Conservation (phyloP, 2,113 vertebrate species). For the Sylvietta virens region DNA sequence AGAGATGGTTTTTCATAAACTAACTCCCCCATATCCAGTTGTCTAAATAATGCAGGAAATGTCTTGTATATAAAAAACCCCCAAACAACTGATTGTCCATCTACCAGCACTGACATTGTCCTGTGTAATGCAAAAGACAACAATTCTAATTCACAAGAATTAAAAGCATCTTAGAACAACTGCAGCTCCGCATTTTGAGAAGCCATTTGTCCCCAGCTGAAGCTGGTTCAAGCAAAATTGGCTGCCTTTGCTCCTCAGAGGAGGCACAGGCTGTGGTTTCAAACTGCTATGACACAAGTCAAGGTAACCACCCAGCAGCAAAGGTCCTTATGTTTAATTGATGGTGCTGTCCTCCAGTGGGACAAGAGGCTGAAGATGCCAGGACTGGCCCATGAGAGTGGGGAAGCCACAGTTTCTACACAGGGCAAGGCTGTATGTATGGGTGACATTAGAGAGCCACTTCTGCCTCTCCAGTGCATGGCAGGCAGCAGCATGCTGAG, state of each 20-base stretch:
- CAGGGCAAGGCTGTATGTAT: neutral
- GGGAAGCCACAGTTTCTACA: neutral
- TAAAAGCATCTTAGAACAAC: fast-evolving
- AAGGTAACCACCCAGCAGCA: neutral
- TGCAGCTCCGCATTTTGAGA: neutral
- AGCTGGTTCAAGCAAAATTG: neutral
- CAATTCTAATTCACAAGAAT: neutral
- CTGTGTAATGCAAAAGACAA: neutral
- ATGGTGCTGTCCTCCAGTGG: neutral
- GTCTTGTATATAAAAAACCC: neutral
- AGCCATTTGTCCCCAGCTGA: neutral
- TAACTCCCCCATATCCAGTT: neutral
- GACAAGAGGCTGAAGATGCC: neutral
- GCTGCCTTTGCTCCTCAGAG: neutral
- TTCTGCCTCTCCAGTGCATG: fast-evolving
- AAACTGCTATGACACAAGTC: neutral
- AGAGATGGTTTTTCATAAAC: neutral
- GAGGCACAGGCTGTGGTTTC: neutral
- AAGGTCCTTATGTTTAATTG: fast-evolving
- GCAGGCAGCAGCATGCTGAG: neutral
- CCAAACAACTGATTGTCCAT: neutral
- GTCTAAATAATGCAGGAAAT: neutral
- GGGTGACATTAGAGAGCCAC: neutral
- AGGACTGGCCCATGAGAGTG: fast-evolving
- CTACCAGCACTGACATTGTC: fast-evolving